A percentile compares a stretch with the other conserved stretches of the same genome.
Conservation (phyloP, 30 jellyfish, hydroid and myxozoan species). For the Catostylus mosaicus region DNA sequence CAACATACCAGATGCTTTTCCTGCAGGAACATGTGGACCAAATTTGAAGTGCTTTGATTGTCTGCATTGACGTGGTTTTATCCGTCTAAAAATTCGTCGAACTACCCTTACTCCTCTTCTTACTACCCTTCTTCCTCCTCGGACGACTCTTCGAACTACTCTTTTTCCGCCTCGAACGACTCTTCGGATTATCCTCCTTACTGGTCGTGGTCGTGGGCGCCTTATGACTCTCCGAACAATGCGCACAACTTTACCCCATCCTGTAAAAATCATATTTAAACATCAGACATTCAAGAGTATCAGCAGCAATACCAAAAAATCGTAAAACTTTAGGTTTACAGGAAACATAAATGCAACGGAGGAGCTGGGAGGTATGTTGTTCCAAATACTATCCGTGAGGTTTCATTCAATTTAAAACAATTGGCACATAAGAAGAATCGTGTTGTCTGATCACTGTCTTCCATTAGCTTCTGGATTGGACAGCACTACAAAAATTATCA, state of each 20-base stretch:
- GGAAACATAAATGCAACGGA: background rate
- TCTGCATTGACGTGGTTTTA: constrained; percentile 1
- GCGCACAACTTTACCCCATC: background rate
- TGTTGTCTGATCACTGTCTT: background rate
- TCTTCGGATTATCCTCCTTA: background rate
- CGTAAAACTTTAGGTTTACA: background rate
- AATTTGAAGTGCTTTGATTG: background rate
- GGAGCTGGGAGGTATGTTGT: background rate
- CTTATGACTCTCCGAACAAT: background rate
- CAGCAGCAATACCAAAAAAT: background rate
- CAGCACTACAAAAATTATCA: too few relatives aligned
- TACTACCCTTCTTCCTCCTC: constrained; percentile 1
- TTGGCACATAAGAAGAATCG: background rate
- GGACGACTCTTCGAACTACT: constrained; percentile 1
- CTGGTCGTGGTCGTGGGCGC: background rate
- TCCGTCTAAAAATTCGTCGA: background rate
- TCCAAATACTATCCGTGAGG: background rate
- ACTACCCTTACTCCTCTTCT: constrained; percentile 5
- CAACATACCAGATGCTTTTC: constrained; percentile 8
- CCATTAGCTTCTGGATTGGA: background rate
- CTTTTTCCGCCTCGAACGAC: background rate
- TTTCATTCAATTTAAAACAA: background rate
- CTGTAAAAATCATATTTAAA: too few relatives aligned
- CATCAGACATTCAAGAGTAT: background rate
- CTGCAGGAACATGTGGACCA: constrained; percentile 10